A percentile compares a stretch with the other conserved stretches of the same genome.
Evolutionary conservation across 2,797 vertebrate species (phyloP).

Genomic region (Picus viridis): DNA sequence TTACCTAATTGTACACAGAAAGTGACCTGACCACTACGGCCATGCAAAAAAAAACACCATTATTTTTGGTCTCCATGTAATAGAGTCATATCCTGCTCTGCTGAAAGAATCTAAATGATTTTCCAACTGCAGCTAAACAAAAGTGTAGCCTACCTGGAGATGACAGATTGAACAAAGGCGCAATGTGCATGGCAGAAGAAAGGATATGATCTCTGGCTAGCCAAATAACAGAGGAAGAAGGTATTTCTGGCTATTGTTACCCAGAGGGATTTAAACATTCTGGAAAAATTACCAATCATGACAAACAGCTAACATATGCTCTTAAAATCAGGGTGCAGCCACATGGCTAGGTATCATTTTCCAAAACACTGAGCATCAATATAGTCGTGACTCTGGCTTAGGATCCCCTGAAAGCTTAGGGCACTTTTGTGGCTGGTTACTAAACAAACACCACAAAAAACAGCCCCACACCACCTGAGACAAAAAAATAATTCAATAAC

Average conservation of each 20-base stretch:
- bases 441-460: not conserved
- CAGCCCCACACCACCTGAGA: not conserved
- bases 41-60: not conserved
- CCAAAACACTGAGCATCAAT: slow-evolving; percentile 6
- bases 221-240: slow-evolving; percentile 50
- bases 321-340: slow-evolving; percentile 47
- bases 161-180: slow-evolving; percentile 50
- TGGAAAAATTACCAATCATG: slow-evolving; percentile 12
- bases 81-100: slow-evolving; percentile 53
- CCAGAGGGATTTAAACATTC: slow-evolving; percentile 32
- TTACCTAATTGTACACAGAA: not conserved
- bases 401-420: not conserved
- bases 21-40: not conserved
- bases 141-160: slow-evolving; percentile 57
- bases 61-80: slow-evolving; percentile 40
- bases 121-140: slow-evolving; percentile 64
- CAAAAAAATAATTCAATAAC: too few relatives aligned
- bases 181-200: slow-evolving; percentile 7
- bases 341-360: not conserved
- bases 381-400: not conserved
- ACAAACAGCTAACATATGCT: slow-evolving; percentile 46
- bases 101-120: slow-evolving; percentile 49
- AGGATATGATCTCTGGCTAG: slow-evolving; percentile 59
- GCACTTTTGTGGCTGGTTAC: not conserved
- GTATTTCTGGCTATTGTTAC: slow-evolving; percentile 69